These are phyloP conservation scores for Cephalopterus ornatus DNA, from an alignment of 2,113 vertebrate species.

Conservation along the genomic window DNA sequence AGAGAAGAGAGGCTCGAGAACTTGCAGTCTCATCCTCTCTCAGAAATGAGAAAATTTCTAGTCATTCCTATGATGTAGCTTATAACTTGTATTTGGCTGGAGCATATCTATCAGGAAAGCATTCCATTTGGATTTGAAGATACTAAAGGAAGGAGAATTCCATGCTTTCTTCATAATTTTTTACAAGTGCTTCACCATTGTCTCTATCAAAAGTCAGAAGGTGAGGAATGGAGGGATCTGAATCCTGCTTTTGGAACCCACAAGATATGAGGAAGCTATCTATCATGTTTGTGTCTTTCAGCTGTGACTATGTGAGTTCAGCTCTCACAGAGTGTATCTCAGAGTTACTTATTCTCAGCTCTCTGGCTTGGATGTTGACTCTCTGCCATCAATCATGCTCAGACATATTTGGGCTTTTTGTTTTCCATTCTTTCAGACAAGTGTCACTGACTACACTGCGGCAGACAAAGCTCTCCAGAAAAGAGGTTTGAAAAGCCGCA, in stretches of 20 bases:
- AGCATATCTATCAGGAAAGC: neutral
- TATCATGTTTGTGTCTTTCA: neutral
- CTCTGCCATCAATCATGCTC: neutral
- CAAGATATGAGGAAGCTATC: fast-evolving
- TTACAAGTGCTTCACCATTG: fast-evolving
- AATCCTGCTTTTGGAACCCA: neutral
- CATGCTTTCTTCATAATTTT: neutral
- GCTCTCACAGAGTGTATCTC: neutral
- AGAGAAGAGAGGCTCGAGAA: neutral
- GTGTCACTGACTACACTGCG: neutral
- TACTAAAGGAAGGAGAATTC: neutral
- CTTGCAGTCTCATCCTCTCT: neutral
- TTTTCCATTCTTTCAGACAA: neutral
- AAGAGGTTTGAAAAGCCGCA: slow-evolving; percentile 28
- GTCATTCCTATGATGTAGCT: neutral
- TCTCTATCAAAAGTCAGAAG: neutral
- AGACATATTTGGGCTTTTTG: neutral
- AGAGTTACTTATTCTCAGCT: neutral
- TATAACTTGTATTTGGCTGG: neutral
- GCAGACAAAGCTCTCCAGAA: slow-evolving; percentile 22
- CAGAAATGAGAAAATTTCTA: neutral
- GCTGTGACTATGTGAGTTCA: neutral
- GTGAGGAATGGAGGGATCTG: neutral
- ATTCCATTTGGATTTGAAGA: neutral
- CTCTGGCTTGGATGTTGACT: neutral